Conservation (phyloP, 2,888 invertebrate species). For the Amiota mariae region DNA sequence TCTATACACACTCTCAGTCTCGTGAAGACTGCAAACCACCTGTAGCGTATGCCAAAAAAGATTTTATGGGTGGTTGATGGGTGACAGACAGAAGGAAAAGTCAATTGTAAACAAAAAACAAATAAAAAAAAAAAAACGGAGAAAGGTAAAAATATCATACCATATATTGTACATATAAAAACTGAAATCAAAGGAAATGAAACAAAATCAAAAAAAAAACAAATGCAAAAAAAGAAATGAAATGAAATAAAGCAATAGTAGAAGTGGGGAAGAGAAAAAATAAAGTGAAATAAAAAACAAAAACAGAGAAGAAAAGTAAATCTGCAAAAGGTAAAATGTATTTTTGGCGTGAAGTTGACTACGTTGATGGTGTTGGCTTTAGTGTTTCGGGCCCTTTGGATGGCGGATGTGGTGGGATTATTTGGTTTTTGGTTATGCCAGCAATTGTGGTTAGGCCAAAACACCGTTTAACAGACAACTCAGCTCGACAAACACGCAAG, state of each 20-base stretch:
- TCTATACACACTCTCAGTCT: too few species aligned
- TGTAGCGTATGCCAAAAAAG: constrained; percentile 11
- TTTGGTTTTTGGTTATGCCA: constrained; percentile 23
- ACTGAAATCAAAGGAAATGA: background rate
- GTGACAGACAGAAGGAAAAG: constrained; percentile 17
- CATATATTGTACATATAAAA: background rate
- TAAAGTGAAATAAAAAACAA: background rate
- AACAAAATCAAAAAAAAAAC: background rate
- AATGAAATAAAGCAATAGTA: constrained; percentile 12
- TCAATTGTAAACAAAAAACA: constrained; percentile 12
- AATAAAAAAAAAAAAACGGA: background rate
- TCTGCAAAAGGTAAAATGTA: background rate
- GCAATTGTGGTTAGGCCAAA: constrained; percentile 30
- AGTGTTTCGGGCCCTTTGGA: background rate
- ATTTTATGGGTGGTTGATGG: constrained; percentile 35
- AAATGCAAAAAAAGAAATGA: constrained; percentile 23
- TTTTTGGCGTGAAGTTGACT: constrained; percentile 23
- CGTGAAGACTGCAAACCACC: constrained; percentile 34
- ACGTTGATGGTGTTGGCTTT: background rate
- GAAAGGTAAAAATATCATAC: background rate
- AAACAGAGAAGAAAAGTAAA: background rate
- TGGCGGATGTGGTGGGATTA: background rate
- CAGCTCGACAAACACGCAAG: constrained; percentile 16
- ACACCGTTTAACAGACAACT: background rate
- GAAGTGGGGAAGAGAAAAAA: background rate